Evolutionary conservation across 2,888 invertebrate genomes (phyloP).

Genomic region (Anthophora plumipes): DNA sequence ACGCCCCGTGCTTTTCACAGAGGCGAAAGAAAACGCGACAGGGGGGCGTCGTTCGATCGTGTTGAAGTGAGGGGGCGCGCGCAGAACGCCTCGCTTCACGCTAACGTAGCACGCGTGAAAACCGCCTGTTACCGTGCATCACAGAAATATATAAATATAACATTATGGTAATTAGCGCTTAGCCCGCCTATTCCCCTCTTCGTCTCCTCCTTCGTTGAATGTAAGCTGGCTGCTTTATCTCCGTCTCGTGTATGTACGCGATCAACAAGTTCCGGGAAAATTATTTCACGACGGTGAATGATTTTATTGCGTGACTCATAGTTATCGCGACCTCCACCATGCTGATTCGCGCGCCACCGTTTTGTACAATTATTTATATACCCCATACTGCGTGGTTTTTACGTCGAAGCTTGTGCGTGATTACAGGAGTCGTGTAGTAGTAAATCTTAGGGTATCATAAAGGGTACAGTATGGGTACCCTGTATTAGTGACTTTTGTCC

Average conservation of each 20-base stretch:
- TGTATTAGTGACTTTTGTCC: no score
- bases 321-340: constrained; percentile 51
- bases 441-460: no score
- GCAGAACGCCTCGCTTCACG: background rate
- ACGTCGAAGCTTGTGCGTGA: no score
- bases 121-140: constrained; percentile 9
- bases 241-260: constrained; percentile 48
- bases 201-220: no score
- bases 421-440: no score
- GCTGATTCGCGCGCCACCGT: constrained; percentile 50
- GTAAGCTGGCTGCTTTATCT: no score
- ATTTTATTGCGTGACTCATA: constrained; percentile 69
- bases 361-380: constrained; percentile 59
- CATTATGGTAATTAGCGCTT: constrained; percentile 34
- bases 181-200: background rate
- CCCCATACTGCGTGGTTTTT: no score
- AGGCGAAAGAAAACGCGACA: background rate
- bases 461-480: no score
- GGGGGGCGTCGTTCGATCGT: no score
- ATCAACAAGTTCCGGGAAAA: constrained; percentile 68
- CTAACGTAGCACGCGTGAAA: background rate
- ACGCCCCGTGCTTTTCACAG: background rate
- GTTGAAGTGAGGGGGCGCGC: background rate
- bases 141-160: constrained; percentile 43
- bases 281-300: constrained; percentile 58